Evolutionary conservation across 2,797 vertebrate genomes (phyloP), one percentile per base, ranked within the genome.

Genomic region (Distichodus sexfasciatus): DNA sequence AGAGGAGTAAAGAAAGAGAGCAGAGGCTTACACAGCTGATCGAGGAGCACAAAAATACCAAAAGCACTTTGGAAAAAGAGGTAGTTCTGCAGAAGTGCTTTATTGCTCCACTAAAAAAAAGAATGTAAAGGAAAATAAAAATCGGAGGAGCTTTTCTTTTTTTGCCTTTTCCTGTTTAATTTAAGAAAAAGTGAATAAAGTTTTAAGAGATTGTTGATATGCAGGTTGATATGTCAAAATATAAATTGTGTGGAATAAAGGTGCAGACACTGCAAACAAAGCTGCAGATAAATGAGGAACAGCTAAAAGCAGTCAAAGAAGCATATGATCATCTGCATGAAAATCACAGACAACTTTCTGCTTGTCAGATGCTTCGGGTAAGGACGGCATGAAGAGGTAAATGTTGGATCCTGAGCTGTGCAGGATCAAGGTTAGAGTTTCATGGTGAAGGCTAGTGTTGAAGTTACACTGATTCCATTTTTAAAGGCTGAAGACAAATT

Each of bases 1-100:
- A 94, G 91, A 93, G 91, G 87, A 88, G 87, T 87, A 93, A 88
- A 84, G 89, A 92, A 85, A 86, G 90, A 88, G 92, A 95, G 89
- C 92, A 94, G 86, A 89, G 92, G 87, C 90, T 93, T 88, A 87
- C 86, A 82, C 87, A 81, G 79, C 91, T 96, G 87, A 91, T 84
- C 85, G 90, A 93, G 83, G 91, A 92, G 86, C 86, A 87, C 3
- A 74, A 90, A 64, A 85, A 90, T 69, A 87, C 89, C 82, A 84
- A 86, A 77, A 84, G 72, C 85, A 83, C 81, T 87, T 94, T 92
- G 93, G 88, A 92, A 87, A 91, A 91, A 82, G 85, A 94, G 88
- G 95, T 95, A 44, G 28, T 26, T 50, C 36, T 40, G 38, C 11
- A 33, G 50, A 74, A 59, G 1, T 9, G 7, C 24, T 54, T 46